Base-by-base conservation (phyloP, 2,113 vertebrate genomes). In the Mustela lutreola region DNA sequence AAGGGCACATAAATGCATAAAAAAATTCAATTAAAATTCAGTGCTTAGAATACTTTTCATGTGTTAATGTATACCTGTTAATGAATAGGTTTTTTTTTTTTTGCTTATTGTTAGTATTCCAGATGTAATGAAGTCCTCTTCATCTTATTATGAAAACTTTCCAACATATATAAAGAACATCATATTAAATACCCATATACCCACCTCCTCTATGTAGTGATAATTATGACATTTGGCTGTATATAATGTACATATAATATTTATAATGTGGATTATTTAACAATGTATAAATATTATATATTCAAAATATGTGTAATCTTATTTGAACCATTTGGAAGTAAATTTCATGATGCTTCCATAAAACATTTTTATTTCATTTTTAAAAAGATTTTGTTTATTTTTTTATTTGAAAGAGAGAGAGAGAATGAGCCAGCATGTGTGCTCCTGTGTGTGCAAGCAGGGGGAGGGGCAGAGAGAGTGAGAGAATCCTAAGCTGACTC, bases 71-170 rank as follows among this genome's bases (percentile, higher is more conserved):
- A 94, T 91, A 75, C 33, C n/a, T 71, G 18, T 79, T 92, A 94
- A 70, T 75, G 85, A 94, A 89, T 15, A 81, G 50, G 3, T 93
- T 48, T 48, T 48, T 10, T 48, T 48, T 48, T 10, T 95, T 90
- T 93, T 73, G 28, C 11, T 89, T 75, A 76, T 88, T 93, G 31
- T 71, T 91, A 67, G n/a, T 79, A 81, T 84, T 70, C 42, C 39
- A 91, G 58, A 76, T 75, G 15, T 31, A 93, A 81, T 22, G 11
- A 67, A 50, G 16, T 92, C 9, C 56, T 21, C 22, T 21, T 16
- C 21, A 71, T 95, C 86, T 96, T 94, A 90, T 89, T 70, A 62
- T 50, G 87, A 94, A 90, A 95, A 76, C 2, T 91, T 96, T 85
- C 73, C 90, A 90, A 88, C 22, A 58, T 5, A 70, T 33, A 45